Conservation (phyloP, 2,113 vertebrate species). For the Actinemys pallida region DNA sequence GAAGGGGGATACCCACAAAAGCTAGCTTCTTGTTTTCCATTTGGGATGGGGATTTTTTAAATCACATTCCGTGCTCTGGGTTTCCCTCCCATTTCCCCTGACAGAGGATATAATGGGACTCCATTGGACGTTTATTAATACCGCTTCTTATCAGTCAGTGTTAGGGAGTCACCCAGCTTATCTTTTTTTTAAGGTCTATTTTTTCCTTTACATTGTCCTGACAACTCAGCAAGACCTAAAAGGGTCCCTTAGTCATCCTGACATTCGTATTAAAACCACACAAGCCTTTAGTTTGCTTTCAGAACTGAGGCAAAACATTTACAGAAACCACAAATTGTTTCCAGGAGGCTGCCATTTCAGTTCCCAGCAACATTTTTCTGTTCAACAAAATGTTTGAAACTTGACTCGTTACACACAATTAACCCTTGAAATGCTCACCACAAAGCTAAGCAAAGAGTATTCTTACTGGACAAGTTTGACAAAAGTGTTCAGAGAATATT, state of each 20-base stretch:
- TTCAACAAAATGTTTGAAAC: slow-evolving; percentile 53
- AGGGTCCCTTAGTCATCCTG: background rate
- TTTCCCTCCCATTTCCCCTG: background rate
- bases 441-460: slow-evolving; percentile 58
- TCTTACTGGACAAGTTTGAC: slow-evolving; percentile 33
- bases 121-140: background rate
- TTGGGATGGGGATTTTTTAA: background rate
- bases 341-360: slow-evolving; percentile 50
- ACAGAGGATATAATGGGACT: background rate
- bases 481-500: slow-evolving; percentile 50
- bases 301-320: slow-evolving; percentile 53
- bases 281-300: slow-evolving; percentile 55
- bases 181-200: background rate
- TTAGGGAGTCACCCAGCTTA: background rate
- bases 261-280: slow-evolving; percentile 6
- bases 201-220: background rate
- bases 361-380: slow-evolving; percentile 59
- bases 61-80: background rate
- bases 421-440: slow-evolving; percentile 27
- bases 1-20: background rate
- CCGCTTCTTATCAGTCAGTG: background rate
- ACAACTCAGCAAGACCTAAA: background rate
- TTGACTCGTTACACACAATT: slow-evolving; percentile 61
- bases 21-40: background rate
- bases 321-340: slow-evolving; percentile 61